Base-by-base conservation (phyloP, 2,797 vertebrate genomes). In the Chelon labrosus region DNA sequence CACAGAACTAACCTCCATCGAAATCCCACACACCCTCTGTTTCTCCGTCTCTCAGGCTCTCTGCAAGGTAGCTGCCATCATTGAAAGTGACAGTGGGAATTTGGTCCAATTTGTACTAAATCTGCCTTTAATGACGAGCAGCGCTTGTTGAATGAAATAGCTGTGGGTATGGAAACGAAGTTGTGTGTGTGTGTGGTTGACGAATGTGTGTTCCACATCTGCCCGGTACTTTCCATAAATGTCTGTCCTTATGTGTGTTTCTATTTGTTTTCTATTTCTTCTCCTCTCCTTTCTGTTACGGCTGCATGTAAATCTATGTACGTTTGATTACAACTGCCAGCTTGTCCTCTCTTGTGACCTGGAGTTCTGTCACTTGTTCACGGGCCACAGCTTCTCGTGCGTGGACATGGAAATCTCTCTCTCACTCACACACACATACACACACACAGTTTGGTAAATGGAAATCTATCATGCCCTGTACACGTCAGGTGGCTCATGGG, bases 11-110 rank as follows among this genome's bases (percentile, higher is more conserved):
- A 37, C 42, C 53, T 65, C 11, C 37, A 65, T 53, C 54, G 67
- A 65, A 79, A 74, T 80, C 63, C 9, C 60, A 46, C 39, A 68
- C 70, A 52, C 60, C 89, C 87, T 90, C 71, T 69, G 53, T 82
- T 65, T 65, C 64, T 70, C 66, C 77, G 52, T 70, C 74, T 75
- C 68, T 70, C 51, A 11, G 60, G 38, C 80, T 83, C 86, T 80
- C 86, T 91, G 84, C 90, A 84, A 90, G 93, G 94, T 87, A 92
- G 95, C 95, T 93, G 95, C 94, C 93, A 94, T 96, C 95, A 98
- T 97, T 97, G 96, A 96, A 97, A 95, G 96, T 97, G 97, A 97
- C 96, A 97, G 95, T 95, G 94, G 94, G 96, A 97, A 98, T 97
- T 97, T 96, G 94, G 94, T 96, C 95, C 97, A 97, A 97, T 98